These are phyloP conservation scores for Papilio polyxenes DNA, from an alignment of 1,140 invertebrate species.

Conservation along the genomic window DNA sequence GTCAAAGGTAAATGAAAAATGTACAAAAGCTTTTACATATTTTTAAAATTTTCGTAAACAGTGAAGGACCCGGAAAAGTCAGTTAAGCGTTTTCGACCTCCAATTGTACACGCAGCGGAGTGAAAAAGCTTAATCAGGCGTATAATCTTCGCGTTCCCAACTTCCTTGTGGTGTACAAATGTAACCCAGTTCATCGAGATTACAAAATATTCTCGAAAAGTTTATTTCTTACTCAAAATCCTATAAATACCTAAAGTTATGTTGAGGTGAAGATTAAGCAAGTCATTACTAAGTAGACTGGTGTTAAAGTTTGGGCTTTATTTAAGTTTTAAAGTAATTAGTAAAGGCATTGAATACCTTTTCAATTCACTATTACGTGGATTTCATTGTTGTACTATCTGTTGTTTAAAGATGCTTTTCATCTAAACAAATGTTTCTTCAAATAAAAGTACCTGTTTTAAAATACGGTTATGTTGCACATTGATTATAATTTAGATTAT, in stretches of 20 bases:
- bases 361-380: neutral
- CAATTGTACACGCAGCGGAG: slow-evolving; percentile 66
- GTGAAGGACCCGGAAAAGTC: slow-evolving; percentile 56
- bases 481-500: neutral
- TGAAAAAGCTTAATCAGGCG: slow-evolving; percentile 70
- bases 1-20: neutral
- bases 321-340: neutral
- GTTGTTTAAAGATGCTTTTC: neutral
- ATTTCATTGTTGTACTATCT: too few species aligned
- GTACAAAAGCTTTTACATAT: neutral
- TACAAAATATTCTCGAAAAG: slow-evolving; percentile 4
- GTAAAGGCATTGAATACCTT: neutral
- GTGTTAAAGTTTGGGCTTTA: neutral
- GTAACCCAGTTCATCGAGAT: slow-evolving; percentile 19
- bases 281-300: neutral
- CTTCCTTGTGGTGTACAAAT: slow-evolving; percentile 16
- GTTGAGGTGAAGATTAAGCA: neutral
- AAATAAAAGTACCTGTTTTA: neutral
- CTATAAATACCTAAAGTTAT: slow-evolving; percentile 3
- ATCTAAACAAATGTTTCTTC: too few species aligned
- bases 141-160: slow-evolving; percentile 42
- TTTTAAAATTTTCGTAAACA: slow-evolving; percentile 38
- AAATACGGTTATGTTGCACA: neutral
- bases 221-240: neutral
- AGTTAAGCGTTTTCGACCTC: slow-evolving; percentile 51